These are phyloP conservation scores for Halocynthia aurantium DNA, from an alignment of 23 tunicate genomes.

Conservation along the genomic window DNA sequence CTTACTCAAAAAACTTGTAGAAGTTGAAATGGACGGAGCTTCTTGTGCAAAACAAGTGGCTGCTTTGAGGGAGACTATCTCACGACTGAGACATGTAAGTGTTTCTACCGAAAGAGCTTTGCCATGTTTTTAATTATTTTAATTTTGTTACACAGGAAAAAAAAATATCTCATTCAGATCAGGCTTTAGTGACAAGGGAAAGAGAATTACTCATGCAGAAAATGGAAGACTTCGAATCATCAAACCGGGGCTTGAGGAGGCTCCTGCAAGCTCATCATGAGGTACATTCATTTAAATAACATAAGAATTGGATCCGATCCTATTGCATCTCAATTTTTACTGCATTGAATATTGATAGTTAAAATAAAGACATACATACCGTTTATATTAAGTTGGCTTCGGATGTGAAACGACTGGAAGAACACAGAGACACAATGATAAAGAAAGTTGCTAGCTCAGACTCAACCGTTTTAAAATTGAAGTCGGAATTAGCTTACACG, in stretches of 20 bases:
- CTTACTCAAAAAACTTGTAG: conserved; percentile 36
- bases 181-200: conserved; percentile 50
- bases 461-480: conserved; percentile 39
- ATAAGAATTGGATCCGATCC: too few species aligned
- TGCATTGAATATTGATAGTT: too few species aligned
- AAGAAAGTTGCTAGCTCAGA: conserved; percentile 82
- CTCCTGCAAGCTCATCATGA: conserved; percentile 70
- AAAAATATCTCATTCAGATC: conserved; percentile 44
- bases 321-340: too few species aligned
- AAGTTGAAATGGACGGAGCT: conserved; percentile 43
- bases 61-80: conserved; percentile 40
- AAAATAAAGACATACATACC: too few species aligned
- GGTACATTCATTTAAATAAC: conserved; percentile 4
- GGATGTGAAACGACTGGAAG: conserved; percentile 73
- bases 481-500: conserved; percentile 46
- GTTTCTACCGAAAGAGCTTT: neutral
- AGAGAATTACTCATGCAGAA: conserved; percentile 49
- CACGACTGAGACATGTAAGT: conserved; percentile 58
- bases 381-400: conserved; percentile 16
- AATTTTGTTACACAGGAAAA: conserved; percentile 34
- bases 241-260: conserved; percentile 48
- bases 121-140: neutral
- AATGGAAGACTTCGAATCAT: conserved; percentile 65
- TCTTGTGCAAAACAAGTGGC: conserved; percentile 69
- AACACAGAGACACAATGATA: conserved; percentile 78